Evolutionary conservation across 2,888 invertebrate species (phyloP).

Genomic region (Spodoptera picta): DNA sequence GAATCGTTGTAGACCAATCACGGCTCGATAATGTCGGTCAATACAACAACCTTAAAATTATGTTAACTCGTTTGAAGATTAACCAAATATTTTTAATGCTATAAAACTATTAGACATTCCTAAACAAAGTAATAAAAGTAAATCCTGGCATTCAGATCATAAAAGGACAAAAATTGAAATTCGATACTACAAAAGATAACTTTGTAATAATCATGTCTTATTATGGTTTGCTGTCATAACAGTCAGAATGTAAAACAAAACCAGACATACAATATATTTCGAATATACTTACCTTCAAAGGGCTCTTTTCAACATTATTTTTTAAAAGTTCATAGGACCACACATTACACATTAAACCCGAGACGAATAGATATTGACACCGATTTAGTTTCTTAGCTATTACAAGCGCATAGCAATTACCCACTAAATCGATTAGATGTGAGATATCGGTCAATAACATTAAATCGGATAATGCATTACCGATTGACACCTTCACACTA

Average conservation of each 20-base stretch:
- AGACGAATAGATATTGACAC: slow-evolving; percentile 69
- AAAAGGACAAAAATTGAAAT: slow-evolving; percentile 70
- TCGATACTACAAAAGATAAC: slow-evolving; percentile 66
- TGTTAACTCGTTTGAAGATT: slow-evolving; percentile 37
- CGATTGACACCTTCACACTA: slow-evolving; percentile 67
- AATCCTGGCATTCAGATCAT: slow-evolving; percentile 46
- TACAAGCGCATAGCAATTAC: slow-evolving; percentile 70
- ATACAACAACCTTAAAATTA: slow-evolving; percentile 40
- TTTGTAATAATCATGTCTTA: slow-evolving; percentile 74
- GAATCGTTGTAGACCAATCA: slow-evolving; percentile 70
- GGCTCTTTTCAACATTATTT: slow-evolving; percentile 62
- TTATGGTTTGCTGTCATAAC: slow-evolving; percentile 78
- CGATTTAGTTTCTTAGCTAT: slow-evolving; percentile 69
- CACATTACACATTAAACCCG: slow-evolving; percentile 71
- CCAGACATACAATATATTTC: slow-evolving; percentile 45
- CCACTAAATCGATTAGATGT: slow-evolving; percentile 72
- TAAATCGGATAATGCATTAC: slow-evolving; percentile 73
- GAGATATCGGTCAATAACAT: slow-evolving; percentile 73
- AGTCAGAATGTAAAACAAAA: slow-evolving; percentile 67
- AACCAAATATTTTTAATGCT: slow-evolving; percentile 17
- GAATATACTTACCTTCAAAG: slow-evolving; percentile 54
- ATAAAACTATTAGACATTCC: slow-evolving; percentile 21
- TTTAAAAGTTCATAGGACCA: slow-evolving; percentile 75
- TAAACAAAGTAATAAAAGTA: slow-evolving; percentile 42
- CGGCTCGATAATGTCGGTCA: slow-evolving; percentile 58